Base-by-base conservation (phyloP, 2,797 vertebrate genomes). In the Enteromius radiatus region DNA sequence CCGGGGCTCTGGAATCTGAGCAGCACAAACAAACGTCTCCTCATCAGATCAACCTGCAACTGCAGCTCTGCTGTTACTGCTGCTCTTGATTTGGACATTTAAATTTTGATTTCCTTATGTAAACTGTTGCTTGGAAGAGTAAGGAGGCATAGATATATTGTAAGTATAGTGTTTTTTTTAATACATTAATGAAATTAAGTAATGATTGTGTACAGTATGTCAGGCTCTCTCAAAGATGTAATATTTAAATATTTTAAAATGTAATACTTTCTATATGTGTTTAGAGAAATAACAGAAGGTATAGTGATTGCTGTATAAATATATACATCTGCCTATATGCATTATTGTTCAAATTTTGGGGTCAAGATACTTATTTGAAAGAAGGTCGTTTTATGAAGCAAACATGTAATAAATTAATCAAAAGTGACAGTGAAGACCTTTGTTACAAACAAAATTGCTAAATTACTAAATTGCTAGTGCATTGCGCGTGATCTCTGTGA, bases 1-100 rank as follows among this genome's bases (percentile, higher is more conserved):
- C 38, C 28, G 64, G 52, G 49, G n/a, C 15, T 71, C 61, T 68
- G 49, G 33, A 59, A 33, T 81, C 73, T 75, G 84, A 76, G 84
- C 69, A 67, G 54, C 80, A 33, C n/a, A 71, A 78, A 83, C 54
- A 23, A 78, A 73, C 8, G 36, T 71, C 63, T 56, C 64, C 33
- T 52, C 56, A 74, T 38, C 74, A 75, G 38, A 43, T 71, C 26
- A 31, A 52, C 52, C 67, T 67, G 69, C 63, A 47, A 71, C 56
- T 15, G 28, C 70, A 71, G 64, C 52, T 75, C n/a, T 17, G 33
- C 19, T 68, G 59, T 56, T 56, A 41, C 6, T n/a, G 14, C 41
- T n/a, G 1, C 36, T 79, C 12, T 41, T 43, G 76, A 81, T 28
- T 7, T 45, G 59, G 59, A 54, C 31, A 36, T 54, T 74, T 14